Base-by-base conservation (phyloP, 2,113 vertebrate species). In the Catharus bicknelli region DNA sequence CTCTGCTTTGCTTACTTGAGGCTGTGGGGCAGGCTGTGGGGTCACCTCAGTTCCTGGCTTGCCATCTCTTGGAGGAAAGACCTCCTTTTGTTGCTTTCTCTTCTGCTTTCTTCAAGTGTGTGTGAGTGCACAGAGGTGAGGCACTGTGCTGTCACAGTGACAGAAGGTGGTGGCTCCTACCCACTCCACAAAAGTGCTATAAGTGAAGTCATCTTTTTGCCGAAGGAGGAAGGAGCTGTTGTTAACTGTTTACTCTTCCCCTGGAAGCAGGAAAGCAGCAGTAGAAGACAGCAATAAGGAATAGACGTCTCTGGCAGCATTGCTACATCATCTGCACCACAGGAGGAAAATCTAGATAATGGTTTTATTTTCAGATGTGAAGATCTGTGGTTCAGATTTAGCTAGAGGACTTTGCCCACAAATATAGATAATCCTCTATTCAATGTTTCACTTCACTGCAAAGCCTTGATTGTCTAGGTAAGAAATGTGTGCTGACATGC, bases 371-470 rank as follows among this genome's bases (percentile, higher is more conserved):
- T 76, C 89, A 79, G 66, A 72, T 53, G 54, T 26, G 30, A 80
- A 93, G 81, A 92, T 93, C 64, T 82, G 78, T 79, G 82, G 82
- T 74, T 94, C 81, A 85, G 82, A 91, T 91, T 58, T 58, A 79
- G 67, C 67, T 74, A 27, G 50, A 76, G 55, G 69, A 50, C 75
- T 77, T 80, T 87, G 43, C 62, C 84, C 77, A 53, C 78, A 87
- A 67, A 58, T 61, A 73, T 9, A 85, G 84, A 92, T 91, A 94
- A 96, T 88, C 51, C 40, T 79, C n/a, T 54, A 12, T n/a, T 55
- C 38, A 50, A 0, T 57, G 42, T 79, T 89, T 48, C 58, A 66
- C 54, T 63, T 81, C 40, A 4, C 32, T 53, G 77, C 53, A 61
- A 78, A 84, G 22, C 42, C 10, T 21, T 73, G 40, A 30, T 75